These are phyloP conservation scores for Drosophila parvula DNA, from an alignment of 1,140 invertebrate species.

Conservation along the genomic window DNA sequence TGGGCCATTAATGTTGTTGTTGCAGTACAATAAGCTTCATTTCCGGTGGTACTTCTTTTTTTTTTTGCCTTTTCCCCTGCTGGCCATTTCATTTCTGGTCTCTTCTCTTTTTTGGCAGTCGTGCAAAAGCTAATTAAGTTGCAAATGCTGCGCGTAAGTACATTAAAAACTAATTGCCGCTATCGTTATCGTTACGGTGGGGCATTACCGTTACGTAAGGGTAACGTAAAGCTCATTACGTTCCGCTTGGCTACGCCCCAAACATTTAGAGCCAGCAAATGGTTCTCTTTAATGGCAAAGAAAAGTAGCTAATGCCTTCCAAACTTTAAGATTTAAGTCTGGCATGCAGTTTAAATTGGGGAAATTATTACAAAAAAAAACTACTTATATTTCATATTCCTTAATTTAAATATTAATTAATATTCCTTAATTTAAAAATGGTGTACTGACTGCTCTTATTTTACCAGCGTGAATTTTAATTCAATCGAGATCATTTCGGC, in stretches of 20 bases:
- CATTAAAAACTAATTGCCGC: conserved; percentile 77
- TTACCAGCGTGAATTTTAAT: conserved; percentile 33
- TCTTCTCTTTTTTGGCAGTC: conserved; percentile 29
- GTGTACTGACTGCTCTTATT: not conserved
- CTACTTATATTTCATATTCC: not conserved
- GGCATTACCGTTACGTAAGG: conserved; percentile 50
- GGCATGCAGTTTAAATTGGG: not conserved
- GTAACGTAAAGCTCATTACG: conserved; percentile 58
- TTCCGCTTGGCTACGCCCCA: conserved; percentile 55
- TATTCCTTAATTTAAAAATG: conserved; percentile 1
- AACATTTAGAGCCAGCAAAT: conserved; percentile 21
- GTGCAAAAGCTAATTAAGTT: conserved; percentile 70
- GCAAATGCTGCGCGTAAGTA: conserved; percentile 67
- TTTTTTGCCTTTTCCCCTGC: not conserved
- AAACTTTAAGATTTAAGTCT: not conserved
- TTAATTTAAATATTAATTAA: conserved; percentile 1
- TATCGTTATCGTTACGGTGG: conserved; percentile 60
- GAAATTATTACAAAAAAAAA: too few species aligned
- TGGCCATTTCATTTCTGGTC: conserved; percentile 7
- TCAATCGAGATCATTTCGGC: conserved; percentile 41
- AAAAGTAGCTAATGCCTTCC: not conserved
- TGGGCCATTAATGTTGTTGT: conserved; percentile 57
- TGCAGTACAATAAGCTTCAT: conserved; percentile 53
- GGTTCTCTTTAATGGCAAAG: not conserved
- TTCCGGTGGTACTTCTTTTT: conserved; percentile 9